These are phyloP conservation scores for Steinernema hermaphroditum DNA, from an alignment of 2,888 invertebrate species.

Conservation along the genomic window DNA sequence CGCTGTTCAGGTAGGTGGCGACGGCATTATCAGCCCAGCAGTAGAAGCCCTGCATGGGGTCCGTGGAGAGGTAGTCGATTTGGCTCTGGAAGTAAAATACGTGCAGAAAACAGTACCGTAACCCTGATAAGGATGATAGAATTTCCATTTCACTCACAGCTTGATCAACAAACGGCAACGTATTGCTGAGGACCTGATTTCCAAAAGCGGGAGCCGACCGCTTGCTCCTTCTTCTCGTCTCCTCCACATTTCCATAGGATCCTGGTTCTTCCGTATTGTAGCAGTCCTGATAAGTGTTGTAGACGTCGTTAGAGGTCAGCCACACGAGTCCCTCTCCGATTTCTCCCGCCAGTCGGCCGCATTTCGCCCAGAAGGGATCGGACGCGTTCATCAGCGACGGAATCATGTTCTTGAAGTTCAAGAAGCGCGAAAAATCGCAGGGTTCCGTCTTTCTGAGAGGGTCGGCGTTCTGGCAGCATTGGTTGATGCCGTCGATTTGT, in stretches of 20 bases:
- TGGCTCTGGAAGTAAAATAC: conserved; percentile 33
- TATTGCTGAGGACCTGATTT: conserved; percentile 3
- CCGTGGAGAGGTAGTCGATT: conserved; percentile 31
- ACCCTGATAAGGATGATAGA: too few relatives aligned
- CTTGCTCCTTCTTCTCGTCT: conserved; percentile 8
- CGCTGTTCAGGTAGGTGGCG: not conserved
- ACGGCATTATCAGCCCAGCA: not conserved
- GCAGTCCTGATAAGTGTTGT: conserved; percentile 29
- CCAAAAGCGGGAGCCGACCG: conserved; percentile 21
- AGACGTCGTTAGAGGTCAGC: conserved; percentile 16
- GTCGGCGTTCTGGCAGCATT: conserved; percentile 11
- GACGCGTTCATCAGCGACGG: not conserved
- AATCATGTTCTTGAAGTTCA: conserved; percentile 37
- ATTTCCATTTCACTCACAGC: too few relatives aligned
- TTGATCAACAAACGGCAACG: conserved; percentile 15
- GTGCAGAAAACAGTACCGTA: too few relatives aligned
- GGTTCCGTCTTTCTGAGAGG: not conserved
- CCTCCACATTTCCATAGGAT: not conserved
- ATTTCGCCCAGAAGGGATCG: not conserved
- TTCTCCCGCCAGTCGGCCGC: not conserved
- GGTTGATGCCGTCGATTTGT: not conserved
- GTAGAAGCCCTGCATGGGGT: conserved; percentile 7
- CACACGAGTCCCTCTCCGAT: not conserved
- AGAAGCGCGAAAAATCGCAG: conserved; percentile 45
- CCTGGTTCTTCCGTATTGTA: not conserved